phyloP scores from a whole-genome alignment of 2,797 vertebrate genomes.

The Oceanodroma leucorhoa region DNA sequence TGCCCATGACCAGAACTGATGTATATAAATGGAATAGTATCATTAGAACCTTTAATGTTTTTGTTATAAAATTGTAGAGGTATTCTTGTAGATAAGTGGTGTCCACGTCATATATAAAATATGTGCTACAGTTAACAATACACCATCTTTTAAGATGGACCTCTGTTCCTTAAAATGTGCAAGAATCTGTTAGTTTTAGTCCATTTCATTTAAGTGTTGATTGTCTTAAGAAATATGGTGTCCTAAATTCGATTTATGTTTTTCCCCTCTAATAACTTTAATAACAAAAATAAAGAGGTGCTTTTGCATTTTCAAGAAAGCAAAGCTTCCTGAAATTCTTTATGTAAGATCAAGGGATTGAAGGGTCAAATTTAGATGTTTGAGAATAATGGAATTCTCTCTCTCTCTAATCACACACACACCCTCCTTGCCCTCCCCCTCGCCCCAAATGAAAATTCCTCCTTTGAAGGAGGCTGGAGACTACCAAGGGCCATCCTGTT shows the following conservation, averaged over 20 bases:
- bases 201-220: not conserved
- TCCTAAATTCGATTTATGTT: not conserved
- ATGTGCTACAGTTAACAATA: not conserved
- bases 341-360: not conserved
- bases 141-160: not conserved
- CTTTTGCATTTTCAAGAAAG: not conserved
- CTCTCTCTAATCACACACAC: not conserved
- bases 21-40: not conserved
- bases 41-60: not conserved
- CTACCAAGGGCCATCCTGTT: not conserved
- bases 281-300: not conserved
- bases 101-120: not conserved
- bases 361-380: not conserved
- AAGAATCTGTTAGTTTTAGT: not conserved
- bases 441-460: not conserved
- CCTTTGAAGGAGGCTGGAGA: not conserved
- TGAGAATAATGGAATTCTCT: not conserved
- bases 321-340: not conserved
- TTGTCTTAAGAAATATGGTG: not conserved
- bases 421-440: rapidly evolving
- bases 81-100: not conserved
- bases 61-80: not conserved
- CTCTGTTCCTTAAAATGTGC: not conserved
- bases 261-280: not conserved
- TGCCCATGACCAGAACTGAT: not conserved